A percentile compares a stretch with the other conserved stretches of the same genome.
Evolutionary conservation across 1,140 invertebrate genomes (phyloP).

Genomic region (Drosophila ogumai): DNA sequence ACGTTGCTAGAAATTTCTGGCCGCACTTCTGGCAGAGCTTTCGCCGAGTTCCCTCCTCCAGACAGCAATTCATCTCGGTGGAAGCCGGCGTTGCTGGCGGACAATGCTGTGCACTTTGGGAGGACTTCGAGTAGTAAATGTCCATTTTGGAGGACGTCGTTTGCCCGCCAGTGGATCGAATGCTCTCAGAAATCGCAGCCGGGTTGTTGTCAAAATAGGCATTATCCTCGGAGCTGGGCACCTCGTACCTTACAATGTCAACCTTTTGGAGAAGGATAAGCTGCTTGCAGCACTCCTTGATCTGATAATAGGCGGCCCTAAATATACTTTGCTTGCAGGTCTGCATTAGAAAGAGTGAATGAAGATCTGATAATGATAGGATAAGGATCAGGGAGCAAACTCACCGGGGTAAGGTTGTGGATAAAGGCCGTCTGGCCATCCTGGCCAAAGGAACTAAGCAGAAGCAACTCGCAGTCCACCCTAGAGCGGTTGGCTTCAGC

Average conservation of each 20-base stretch:
- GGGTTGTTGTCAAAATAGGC: background rate
- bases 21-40: constrained; percentile 60
- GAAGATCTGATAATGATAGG: too few species aligned
- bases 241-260: constrained; percentile 52
- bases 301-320: constrained; percentile 58
- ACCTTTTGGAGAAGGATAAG: constrained; percentile 60
- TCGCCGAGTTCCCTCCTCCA: background rate
- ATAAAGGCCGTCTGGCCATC: constrained; percentile 11
- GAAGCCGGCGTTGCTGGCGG: background rate
- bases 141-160: background rate
- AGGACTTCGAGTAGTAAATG: background rate
- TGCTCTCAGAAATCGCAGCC: background rate
- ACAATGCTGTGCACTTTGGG: background rate
- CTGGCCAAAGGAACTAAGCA: constrained; percentile 31
- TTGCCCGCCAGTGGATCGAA: constrained; percentile 11
- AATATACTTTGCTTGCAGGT: constrained; percentile 52
- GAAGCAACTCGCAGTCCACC: constrained; percentile 10
- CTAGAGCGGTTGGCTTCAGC: constrained; percentile 5
- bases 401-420: constrained; percentile 43
- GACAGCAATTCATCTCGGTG: background rate
- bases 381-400: background rate
- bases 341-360: constrained; percentile 7
- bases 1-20: constrained; percentile 45
- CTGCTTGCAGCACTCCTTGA: constrained; percentile 70
- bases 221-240: constrained; percentile 65